phyloP scores from a whole-genome alignment of 2,888 invertebrate species.

The Hyposoter dolosus region DNA sequence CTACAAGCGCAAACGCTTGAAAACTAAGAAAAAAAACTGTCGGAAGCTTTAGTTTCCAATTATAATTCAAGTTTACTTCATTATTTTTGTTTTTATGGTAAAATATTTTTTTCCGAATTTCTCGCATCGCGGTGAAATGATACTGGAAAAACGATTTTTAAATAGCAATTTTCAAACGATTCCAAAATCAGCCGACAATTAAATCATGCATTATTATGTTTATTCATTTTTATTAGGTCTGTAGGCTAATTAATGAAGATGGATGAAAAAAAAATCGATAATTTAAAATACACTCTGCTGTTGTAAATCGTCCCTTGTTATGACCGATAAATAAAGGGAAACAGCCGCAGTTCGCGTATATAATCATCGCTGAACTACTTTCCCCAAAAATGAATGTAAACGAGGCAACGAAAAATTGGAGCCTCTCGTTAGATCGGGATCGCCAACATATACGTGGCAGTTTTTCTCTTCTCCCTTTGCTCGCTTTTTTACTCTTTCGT shows the following conservation, averaged over 20 bases:
- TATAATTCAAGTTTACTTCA: neutral
- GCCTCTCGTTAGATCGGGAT: slow-evolving; percentile 13
- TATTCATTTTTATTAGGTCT: neutral
- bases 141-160: neutral
- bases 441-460: neutral
- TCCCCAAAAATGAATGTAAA: slow-evolving; percentile 3
- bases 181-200: neutral
- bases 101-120: neutral
- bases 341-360: neutral
- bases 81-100: neutral
- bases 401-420: slow-evolving; percentile 12
- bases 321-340: neutral
- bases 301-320: neutral
- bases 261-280: neutral
- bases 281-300: neutral
- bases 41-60: neutral
- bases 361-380: neutral
- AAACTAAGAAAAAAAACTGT: neutral
- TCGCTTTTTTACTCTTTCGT: slow-evolving; percentile 16
- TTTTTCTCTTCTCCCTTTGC: slow-evolving; percentile 1
- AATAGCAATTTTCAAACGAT: neutral
- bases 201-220: neutral
- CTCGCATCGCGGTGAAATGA: neutral
- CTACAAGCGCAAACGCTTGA: slow-evolving; percentile 17
- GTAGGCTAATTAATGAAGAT: neutral